A percentile compares a stretch with the other conserved stretches of the same genome.
These are phyloP conservation scores for Phrynosoma blainvillii DNA, from an alignment of 2,113 vertebrate species.

Conservation along the genomic window DNA sequence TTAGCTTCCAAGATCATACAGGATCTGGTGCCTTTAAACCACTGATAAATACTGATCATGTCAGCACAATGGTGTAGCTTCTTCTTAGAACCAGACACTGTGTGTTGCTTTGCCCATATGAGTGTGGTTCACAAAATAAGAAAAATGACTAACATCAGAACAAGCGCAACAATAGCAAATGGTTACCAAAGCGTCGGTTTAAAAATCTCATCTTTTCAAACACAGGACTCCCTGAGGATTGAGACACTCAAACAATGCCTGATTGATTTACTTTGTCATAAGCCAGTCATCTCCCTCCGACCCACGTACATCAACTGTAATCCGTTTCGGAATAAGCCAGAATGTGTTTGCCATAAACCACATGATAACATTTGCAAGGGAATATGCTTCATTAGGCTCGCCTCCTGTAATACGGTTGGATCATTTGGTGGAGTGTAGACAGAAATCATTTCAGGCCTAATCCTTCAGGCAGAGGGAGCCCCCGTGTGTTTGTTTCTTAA, in stretches of 20 bases:
- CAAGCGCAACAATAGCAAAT: not conserved
- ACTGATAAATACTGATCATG: not conserved
- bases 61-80: not conserved
- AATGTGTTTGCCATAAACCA: conserved; percentile 39
- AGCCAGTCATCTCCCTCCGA: not conserved
- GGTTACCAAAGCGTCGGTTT: not conserved
- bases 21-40: too few relatives aligned
- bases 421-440: conserved; percentile 49
- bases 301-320: not conserved
- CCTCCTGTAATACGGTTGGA: conserved; percentile 46
- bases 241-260: not conserved
- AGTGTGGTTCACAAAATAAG: too few relatives aligned
- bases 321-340: conserved; percentile 41
- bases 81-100: too few relatives aligned
- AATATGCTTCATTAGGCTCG: conserved; percentile 59
- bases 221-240: not conserved
- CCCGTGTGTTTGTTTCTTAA: conserved; percentile 55
- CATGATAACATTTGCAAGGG: conserved; percentile 28
- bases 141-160: not conserved
- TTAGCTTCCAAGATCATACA: too few relatives aligned
- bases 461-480: conserved; percentile 51
- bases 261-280: conserved; percentile 45
- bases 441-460: conserved; percentile 40
- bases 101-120: too few relatives aligned
- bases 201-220: not conserved